Conservation (phyloP, 2,113 vertebrate species). For the Podilymbus podiceps region DNA sequence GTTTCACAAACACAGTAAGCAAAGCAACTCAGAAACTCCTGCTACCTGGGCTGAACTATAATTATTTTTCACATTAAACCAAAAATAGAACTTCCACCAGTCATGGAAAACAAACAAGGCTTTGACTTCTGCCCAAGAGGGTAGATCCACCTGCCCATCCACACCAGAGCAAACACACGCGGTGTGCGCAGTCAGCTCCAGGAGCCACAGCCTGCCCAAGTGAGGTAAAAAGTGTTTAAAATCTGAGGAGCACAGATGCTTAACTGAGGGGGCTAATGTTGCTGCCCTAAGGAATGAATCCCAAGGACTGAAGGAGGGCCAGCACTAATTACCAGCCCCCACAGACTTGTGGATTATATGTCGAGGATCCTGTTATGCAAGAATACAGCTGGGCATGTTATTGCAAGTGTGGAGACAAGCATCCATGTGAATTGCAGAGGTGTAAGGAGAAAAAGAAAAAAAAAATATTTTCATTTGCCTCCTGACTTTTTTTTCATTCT, state of each 20-base stretch:
- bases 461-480: neutral
- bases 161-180: accelerated
- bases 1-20: neutral
- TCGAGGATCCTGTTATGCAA: neutral
- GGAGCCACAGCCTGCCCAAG: neutral
- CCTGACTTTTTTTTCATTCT: neutral
- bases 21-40: neutral
- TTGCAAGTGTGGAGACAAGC: neutral
- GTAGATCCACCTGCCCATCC: neutral
- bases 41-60: neutral
- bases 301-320: neutral
- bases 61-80: neutral
- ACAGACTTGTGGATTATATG: neutral
- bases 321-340: neutral
- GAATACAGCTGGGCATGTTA: neutral
- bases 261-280: neutral
- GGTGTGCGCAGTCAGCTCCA: accelerated
- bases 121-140: neutral
- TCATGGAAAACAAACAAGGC: neutral
- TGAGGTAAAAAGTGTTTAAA: accelerated
- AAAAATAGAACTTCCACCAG: neutral
- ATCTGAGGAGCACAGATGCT: neutral
- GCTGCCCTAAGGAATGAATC: neutral
- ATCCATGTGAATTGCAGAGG: neutral
- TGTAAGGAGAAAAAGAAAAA: neutral